Percentiles rank a stretch among this genome's conserved stretches.
Evolutionary conservation across 2,113 vertebrate species (phyloP).

Genomic region (Vidua chalybeata): DNA sequence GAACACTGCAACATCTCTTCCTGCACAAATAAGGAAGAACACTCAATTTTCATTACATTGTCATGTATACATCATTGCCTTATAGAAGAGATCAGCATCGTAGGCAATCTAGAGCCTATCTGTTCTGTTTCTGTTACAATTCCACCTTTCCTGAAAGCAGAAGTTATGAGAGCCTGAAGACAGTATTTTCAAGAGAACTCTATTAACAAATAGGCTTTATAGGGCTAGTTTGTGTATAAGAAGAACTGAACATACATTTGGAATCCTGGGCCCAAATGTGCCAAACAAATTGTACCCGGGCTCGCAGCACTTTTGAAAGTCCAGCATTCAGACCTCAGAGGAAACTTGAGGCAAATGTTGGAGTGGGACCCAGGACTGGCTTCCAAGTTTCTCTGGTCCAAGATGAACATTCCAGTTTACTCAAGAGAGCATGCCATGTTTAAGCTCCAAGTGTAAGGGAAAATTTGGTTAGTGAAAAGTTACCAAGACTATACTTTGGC

Average conservation of each 20-base stretch:
- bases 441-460: constrained; percentile 1
- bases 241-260: background rate
- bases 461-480: constrained; percentile 8
- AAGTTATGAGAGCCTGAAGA: background rate
- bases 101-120: background rate
- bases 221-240: background rate
- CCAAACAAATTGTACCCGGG: background rate
- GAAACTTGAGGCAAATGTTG: constrained; percentile 30
- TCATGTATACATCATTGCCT: background rate
- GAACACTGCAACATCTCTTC: background rate
- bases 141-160: background rate
- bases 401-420: constrained; percentile 21
- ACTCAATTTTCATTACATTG: accelerated
- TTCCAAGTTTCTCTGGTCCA: constrained; percentile 13
- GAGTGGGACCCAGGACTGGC: background rate
- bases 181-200: background rate
- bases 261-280: background rate
- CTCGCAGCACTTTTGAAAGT: background rate
- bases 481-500: background rate
- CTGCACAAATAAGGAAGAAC: background rate
- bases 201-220: background rate
- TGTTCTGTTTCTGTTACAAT: background rate
- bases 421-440: background rate
- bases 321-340: background rate
- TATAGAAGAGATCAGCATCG: background rate